phyloP scores from a whole-genome alignment of 2,113 vertebrate species.

The Forbesichthys papilliferus region DNA sequence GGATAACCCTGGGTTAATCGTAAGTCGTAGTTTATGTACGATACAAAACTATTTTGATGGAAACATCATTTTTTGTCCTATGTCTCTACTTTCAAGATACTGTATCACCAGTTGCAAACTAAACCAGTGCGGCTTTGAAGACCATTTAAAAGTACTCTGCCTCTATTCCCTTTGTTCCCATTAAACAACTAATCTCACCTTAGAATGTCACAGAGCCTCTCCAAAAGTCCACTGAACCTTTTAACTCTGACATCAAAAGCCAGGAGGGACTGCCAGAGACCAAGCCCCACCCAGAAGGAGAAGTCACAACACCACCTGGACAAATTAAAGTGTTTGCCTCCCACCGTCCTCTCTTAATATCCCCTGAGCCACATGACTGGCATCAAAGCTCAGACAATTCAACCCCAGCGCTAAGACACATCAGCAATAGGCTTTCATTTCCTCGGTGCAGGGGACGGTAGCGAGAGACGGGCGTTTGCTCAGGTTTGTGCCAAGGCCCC shows the following conservation, averaged over 20 bases:
- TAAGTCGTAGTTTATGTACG: too few species aligned
- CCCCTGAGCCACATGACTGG: constrained; percentile 53
- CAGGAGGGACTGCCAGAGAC: constrained; percentile 40
- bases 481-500: constrained; percentile 37
- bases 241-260: constrained; percentile 61
- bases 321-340: constrained; percentile 58
- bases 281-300: constrained; percentile 52
- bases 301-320: constrained; percentile 52
- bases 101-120: too few species aligned
- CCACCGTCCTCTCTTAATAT: constrained; percentile 42
- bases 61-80: too few species aligned
- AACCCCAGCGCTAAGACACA: constrained; percentile 41
- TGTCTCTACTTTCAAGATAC: too few species aligned
- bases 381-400: constrained; percentile 55
- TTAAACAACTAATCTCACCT: constrained; percentile 38
- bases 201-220: constrained; percentile 27
- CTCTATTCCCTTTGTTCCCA: constrained; percentile 20
- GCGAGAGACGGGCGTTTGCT: constrained; percentile 8
- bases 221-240: constrained; percentile 44
- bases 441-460: constrained; percentile 39
- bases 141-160: constrained; percentile 7
- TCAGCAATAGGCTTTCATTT: constrained; percentile 69
- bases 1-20: too few species aligned
- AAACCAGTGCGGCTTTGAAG: constrained; percentile 7
- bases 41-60: too few species aligned